Percentiles rank a stretch among this genome's conserved stretches.
Conservation (phyloP, 2,888 invertebrate species). For the Andrena flavipes region DNA sequence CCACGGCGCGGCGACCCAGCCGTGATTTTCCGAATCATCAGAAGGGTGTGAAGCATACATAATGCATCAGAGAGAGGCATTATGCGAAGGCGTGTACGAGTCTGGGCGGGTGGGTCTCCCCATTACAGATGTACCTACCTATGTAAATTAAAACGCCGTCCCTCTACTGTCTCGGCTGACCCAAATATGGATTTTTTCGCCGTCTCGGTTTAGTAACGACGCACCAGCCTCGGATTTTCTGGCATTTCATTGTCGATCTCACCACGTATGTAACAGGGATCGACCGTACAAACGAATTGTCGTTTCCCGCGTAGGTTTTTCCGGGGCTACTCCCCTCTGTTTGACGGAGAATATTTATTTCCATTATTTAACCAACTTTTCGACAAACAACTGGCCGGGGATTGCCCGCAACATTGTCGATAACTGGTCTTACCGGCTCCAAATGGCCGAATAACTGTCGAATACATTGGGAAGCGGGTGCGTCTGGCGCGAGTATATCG, state of each 20-base stretch:
- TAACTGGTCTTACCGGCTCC: conserved; percentile 49
- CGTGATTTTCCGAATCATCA: conserved; percentile 77
- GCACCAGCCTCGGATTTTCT: conserved; percentile 3
- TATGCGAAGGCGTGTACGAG: conserved; percentile 76
- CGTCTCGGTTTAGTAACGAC: conserved; percentile 48
- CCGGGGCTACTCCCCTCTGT: background rate
- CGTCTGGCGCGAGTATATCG: conserved; percentile 45
- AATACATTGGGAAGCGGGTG: conserved; percentile 40
- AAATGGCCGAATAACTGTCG: conserved; percentile 56
- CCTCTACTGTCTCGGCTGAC: conserved; percentile 53
- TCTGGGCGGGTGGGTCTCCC: conserved; percentile 57
- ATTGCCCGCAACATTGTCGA: conserved; percentile 46
- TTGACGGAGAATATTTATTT: conserved; percentile 46
- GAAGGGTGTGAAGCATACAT: conserved; percentile 77
- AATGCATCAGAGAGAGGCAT: conserved; percentile 72
- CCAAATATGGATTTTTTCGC: conserved; percentile 73
- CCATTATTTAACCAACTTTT: conserved; percentile 53
- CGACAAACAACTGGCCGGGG: conserved; percentile 43
- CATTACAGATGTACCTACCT: conserved; percentile 75
- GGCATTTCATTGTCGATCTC: conserved; percentile 21
- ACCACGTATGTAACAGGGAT: background rate
- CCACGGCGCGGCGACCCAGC: conserved; percentile 45
- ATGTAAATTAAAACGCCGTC: conserved; percentile 67
- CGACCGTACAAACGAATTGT: conserved; percentile 16
- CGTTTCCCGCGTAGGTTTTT: background rate